phyloP scores from a whole-genome alignment of 2,888 invertebrate species.

The Himalopsyche tibetana region DNA sequence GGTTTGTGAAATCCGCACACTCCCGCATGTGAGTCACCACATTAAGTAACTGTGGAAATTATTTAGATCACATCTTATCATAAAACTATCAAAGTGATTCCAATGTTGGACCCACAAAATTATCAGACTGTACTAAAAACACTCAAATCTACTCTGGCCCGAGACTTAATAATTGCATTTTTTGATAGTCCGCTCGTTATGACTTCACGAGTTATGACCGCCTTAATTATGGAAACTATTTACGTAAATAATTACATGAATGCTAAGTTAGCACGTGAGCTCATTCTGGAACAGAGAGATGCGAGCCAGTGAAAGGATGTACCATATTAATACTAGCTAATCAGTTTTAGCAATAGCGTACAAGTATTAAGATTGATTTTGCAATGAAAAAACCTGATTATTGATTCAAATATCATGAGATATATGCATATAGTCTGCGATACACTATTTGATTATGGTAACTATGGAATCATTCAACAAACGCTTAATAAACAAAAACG shows the following conservation, averaged over 20 bases:
- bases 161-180: constrained; percentile 3
- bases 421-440: too few relatives aligned
- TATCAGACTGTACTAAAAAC: constrained; percentile 37
- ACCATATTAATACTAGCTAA: background rate
- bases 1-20: too few relatives aligned
- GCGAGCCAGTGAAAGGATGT: background rate
- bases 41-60: too few relatives aligned
- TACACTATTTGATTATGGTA: too few relatives aligned
- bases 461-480: too few relatives aligned
- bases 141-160: background rate
- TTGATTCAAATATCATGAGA: too few relatives aligned
- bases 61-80: too few relatives aligned
- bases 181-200: constrained; percentile 12
- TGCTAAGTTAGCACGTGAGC: constrained; percentile 7
- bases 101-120: constrained; percentile 16
- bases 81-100: background rate
- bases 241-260: constrained; percentile 35
- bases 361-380: background rate
- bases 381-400: too few relatives aligned
- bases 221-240: constrained; percentile 23
- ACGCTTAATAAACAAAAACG: too few relatives aligned
- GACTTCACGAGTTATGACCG: background rate
- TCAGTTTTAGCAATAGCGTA: constrained; percentile 5
- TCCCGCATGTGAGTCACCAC: too few relatives aligned
- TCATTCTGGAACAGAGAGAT: constrained; percentile 11